Percentiles rank a stretch among this genome's conserved stretches.
phyloP scores from a whole-genome alignment of 2,797 vertebrate genomes.

The Peromyscus eremicus region DNA sequence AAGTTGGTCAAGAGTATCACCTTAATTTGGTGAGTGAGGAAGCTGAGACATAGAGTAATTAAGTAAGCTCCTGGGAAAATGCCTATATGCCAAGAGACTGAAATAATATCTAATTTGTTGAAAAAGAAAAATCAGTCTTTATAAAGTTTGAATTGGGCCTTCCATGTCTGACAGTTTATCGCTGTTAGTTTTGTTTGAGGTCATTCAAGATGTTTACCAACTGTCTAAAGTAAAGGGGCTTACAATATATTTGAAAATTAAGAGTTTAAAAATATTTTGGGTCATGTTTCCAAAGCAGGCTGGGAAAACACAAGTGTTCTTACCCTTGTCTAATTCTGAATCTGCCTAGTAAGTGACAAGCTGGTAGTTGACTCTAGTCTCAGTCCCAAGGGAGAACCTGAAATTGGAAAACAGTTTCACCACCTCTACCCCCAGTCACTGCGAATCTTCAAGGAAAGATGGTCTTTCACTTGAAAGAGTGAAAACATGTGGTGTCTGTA shows the following conservation, averaged over 20 bases:
- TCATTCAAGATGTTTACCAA: slow-evolving; percentile 27
- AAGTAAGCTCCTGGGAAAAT: slow-evolving; percentile 33
- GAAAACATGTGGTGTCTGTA: slow-evolving; percentile 8
- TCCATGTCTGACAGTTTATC: slow-evolving; percentile 12
- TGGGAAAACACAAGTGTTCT: background rate
- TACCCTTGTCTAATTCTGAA: slow-evolving; percentile 31
- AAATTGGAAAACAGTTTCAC: background rate
- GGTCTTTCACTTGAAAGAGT: background rate
- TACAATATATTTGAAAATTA: slow-evolving; percentile 48
- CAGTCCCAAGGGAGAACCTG: background rate
- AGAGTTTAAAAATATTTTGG: slow-evolving; percentile 55
- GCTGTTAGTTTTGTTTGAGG: slow-evolving; percentile 52
- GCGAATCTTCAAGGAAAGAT: slow-evolving; percentile 21
- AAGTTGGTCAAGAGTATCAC: slow-evolving; percentile 51
- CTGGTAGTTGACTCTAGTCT: background rate
- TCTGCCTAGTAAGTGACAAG: background rate
- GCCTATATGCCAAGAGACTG: slow-evolving; percentile 17
- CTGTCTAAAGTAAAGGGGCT: slow-evolving; percentile 55
- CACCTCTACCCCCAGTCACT: background rate
- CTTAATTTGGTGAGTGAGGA: slow-evolving; percentile 36
- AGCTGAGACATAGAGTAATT: slow-evolving; percentile 56
- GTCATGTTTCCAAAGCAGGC: slow-evolving; percentile 48
- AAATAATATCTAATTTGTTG: slow-evolving; percentile 52
- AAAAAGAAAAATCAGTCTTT: slow-evolving; percentile 22
- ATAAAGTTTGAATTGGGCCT: slow-evolving; percentile 51